These are phyloP conservation scores for Ailuropoda melanoleuca DNA, from an alignment of 2,113 vertebrate genomes.

Conservation along the genomic window DNA sequence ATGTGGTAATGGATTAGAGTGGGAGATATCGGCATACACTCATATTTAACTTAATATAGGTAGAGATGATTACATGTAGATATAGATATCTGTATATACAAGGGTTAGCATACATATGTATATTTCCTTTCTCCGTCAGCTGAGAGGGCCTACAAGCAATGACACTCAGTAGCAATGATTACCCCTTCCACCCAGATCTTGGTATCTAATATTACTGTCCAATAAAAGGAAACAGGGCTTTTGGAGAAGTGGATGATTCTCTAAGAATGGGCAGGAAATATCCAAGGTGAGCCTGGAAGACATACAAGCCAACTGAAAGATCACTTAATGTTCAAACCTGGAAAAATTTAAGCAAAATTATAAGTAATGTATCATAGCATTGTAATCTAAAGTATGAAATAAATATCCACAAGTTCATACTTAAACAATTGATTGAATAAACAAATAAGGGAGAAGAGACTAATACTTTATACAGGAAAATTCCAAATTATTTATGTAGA, in stretches of 20 bases:
- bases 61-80: neutral
- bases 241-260: neutral
- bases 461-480: neutral
- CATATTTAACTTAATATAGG: neutral
- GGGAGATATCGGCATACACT: neutral
- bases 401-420: neutral
- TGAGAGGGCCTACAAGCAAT: neutral
- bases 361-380: neutral
- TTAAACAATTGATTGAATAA: neutral
- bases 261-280: neutral
- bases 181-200: neutral
- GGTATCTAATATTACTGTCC: neutral
- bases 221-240: neutral
- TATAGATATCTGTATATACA: neutral
- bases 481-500: neutral
- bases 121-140: neutral
- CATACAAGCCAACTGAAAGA: neutral
- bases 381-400: neutral
- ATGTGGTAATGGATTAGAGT: neutral
- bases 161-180: neutral
- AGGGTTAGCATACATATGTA: neutral
- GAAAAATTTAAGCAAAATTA: neutral
- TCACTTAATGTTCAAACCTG: neutral
- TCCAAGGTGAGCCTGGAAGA: neutral
- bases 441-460: neutral